Evolutionary conservation across 1,140 invertebrate species (phyloP).

Genomic region (Leptinotarsa texana): DNA sequence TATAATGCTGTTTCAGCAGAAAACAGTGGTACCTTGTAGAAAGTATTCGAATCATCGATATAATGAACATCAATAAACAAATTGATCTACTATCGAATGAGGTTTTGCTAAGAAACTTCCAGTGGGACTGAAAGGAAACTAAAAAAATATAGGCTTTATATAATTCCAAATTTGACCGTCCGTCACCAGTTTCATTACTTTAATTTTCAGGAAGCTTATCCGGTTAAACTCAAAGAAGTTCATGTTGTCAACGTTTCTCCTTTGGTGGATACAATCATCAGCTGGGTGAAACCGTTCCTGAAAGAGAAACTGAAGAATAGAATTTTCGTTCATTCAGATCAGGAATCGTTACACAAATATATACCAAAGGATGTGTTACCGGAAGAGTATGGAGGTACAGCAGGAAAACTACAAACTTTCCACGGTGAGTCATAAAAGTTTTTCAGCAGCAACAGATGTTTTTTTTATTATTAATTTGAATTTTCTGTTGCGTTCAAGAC

Average conservation of each 20-base stretch:
- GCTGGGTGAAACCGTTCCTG: constrained; percentile 81
- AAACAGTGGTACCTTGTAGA: too few species aligned
- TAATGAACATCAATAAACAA: too few species aligned
- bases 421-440: constrained; percentile 59
- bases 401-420: constrained; percentile 69
- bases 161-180: too few species aligned
- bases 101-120: too few species aligned
- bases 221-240: constrained; percentile 82
- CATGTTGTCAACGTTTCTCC: constrained; percentile 83
- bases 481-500: too few species aligned
- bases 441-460: too few species aligned
- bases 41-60: too few species aligned
- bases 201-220: constrained; percentile 73
- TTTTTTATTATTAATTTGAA: too few species aligned
- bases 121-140: too few species aligned
- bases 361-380: constrained; percentile 79
- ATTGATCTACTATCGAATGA: too few species aligned
- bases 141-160: too few species aligned
- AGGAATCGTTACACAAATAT: constrained; percentile 75
- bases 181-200: not conserved
- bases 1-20: too few species aligned
- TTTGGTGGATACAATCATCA: constrained; percentile 78
- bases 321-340: constrained; percentile 74
- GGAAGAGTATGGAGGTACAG: constrained; percentile 76
- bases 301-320: constrained; percentile 84